Conservation (phyloP, 2,888 invertebrate genomes). For the Drosophila borborema region DNA sequence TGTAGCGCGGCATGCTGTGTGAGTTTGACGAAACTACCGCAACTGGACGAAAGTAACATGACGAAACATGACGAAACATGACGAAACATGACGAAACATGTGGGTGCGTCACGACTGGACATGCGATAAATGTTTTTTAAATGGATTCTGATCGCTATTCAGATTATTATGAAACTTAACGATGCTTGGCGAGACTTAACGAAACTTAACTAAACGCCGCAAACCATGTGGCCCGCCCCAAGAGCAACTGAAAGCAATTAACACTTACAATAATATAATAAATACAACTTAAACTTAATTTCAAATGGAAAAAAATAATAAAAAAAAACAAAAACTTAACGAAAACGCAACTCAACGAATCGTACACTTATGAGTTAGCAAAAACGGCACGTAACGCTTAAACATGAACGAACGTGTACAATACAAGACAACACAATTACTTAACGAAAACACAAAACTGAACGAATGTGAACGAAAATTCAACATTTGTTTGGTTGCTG, state of each 20-base stretch:
- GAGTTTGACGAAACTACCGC: conserved; percentile 25
- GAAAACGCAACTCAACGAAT: conserved; percentile 11
- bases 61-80: conserved; percentile 12
- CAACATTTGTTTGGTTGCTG: conserved; percentile 54
- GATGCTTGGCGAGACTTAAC: conserved; percentile 11
- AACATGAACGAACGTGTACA: conserved; percentile 22
- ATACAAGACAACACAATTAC: conserved; percentile 23
- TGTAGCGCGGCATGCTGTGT: conserved; percentile 36
- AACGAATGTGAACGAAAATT: conserved; percentile 43
- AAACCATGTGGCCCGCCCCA: conserved; percentile 18
- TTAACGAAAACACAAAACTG: conserved; percentile 29
- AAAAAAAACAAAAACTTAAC: background rate
- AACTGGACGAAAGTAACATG: conserved; percentile 1
- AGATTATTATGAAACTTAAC: conserved; percentile 1
- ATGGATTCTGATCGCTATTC: background rate
- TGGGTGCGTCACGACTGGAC: conserved; percentile 10
- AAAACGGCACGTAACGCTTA: conserved; percentile 16
- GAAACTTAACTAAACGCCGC: conserved; percentile 20
- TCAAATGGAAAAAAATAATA: background rate
- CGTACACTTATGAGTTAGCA: conserved; percentile 13
- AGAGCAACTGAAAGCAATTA: conserved; percentile 8
- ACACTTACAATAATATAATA: background rate
- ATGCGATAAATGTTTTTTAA: conserved; percentile 19
- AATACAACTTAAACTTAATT: background rate
- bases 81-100: too few relatives aligned